Percentiles rank a stretch among this genome's conserved stretches.
phyloP scores from a whole-genome alignment of 2,113 vertebrate species.

The Colossoma macropomum region DNA sequence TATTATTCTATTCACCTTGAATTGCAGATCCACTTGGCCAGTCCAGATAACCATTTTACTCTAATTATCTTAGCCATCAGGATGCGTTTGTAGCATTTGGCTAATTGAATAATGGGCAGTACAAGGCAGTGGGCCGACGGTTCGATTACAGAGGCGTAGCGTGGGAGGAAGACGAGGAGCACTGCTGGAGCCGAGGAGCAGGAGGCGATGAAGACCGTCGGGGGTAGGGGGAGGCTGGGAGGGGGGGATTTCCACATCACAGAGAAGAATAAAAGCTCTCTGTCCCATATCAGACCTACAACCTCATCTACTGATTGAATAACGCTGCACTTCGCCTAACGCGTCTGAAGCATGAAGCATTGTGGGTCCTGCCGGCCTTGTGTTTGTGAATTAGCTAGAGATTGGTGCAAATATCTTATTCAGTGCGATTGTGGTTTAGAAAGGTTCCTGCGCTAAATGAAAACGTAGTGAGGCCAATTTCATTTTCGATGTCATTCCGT shows the following conservation, averaged over 20 bases:
- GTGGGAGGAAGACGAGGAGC: slow-evolving; percentile 17
- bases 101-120: slow-evolving; percentile 63
- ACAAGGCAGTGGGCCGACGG: slow-evolving; percentile 44
- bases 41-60: slow-evolving; percentile 59
- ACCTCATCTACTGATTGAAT: slow-evolving; percentile 35
- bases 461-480: slow-evolving; percentile 48
- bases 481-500: slow-evolving; percentile 47
- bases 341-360: background rate
- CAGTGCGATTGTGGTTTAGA: slow-evolving; percentile 4
- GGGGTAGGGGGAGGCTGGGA: background rate
- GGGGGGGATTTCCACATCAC: slow-evolving; percentile 4
- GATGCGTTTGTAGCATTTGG: slow-evolving; percentile 63
- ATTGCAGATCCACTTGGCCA: slow-evolving; percentile 49
- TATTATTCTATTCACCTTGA: slow-evolving; percentile 63
- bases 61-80: slow-evolving; percentile 63
- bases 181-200: background rate
- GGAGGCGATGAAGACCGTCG: background rate
- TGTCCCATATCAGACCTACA: slow-evolving; percentile 34
- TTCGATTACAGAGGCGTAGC: slow-evolving; percentile 52
- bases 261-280: background rate
- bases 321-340: background rate
- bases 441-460: slow-evolving; percentile 43
- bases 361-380: slow-evolving; percentile 6
- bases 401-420: slow-evolving; percentile 32
- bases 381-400: slow-evolving; percentile 39